Evolutionary conservation across 2,888 invertebrate genomes (phyloP).

Genomic region (Polydrusus pterygomalis): DNA sequence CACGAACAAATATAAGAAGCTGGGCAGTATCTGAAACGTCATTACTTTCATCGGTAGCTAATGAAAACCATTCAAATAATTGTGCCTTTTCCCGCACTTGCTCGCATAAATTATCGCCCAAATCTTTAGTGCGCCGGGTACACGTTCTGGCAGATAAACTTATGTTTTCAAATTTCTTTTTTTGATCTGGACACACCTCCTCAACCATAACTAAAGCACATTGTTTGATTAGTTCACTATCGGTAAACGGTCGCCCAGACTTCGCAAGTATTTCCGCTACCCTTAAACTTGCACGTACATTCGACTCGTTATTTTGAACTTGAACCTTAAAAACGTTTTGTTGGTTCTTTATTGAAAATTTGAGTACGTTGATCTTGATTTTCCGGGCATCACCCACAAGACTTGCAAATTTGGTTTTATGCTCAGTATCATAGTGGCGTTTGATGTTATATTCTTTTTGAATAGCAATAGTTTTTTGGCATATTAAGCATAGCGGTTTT

Average conservation of each 20-base stretch:
- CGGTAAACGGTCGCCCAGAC: conserved; percentile 50
- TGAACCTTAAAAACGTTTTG: conserved; percentile 46
- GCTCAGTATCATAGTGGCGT: conserved; percentile 29
- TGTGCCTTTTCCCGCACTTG: conserved; percentile 41
- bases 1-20: conserved; percentile 43
- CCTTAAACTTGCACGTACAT: conserved; percentile 27
- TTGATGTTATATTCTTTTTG: conserved; percentile 24
- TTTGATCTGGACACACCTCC: conserved; percentile 45
- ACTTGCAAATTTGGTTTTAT: conserved; percentile 44
- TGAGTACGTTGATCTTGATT: conserved; percentile 44
- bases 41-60: conserved; percentile 59
- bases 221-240: conserved; percentile 53
- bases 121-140: conserved; percentile 36
- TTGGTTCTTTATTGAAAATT: conserved; percentile 24
- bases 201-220: conserved; percentile 42
- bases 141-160: conserved; percentile 48
- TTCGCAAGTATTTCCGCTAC: conserved; percentile 44
- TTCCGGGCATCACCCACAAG: conserved; percentile 33
- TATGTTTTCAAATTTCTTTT: conserved; percentile 43
- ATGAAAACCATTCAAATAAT: conserved; percentile 50
- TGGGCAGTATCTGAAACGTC: conserved; percentile 48
- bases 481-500: conserved; percentile 19
- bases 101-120: conserved; percentile 33
- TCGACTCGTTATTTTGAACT: conserved; percentile 24
- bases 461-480: conserved; percentile 18